Evolutionary conservation across 2,797 vertebrate species (phyloP).

Genomic region (Eidolon dupreanum): DNA sequence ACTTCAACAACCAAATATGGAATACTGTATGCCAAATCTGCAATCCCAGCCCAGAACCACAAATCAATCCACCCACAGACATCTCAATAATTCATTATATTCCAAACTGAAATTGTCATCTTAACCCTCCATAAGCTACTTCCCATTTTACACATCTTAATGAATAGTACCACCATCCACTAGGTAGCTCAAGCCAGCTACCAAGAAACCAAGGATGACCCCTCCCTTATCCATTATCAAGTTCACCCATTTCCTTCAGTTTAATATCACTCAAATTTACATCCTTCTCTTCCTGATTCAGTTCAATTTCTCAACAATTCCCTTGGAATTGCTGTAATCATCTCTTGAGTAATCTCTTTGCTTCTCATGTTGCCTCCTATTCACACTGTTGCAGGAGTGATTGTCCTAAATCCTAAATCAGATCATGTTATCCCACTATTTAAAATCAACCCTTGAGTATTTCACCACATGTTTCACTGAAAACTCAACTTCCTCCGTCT

Average conservation of each 20-base stretch:
- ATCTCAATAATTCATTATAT: not conserved
- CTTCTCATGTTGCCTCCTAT: not conserved
- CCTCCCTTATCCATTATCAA: not conserved
- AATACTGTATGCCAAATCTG: not conserved
- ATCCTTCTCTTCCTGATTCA: not conserved
- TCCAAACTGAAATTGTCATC: not conserved
- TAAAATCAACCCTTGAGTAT: conserved; percentile 24
- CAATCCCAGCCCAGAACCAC: not conserved
- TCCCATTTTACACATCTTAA: not conserved
- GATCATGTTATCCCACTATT: not conserved
- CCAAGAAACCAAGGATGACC: not conserved
- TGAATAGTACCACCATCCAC: not conserved
- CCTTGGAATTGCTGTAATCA: conserved; percentile 25
- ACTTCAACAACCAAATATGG: conserved; percentile 35
- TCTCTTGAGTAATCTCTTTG: not conserved
- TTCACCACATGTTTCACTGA: not conserved
- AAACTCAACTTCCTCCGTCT: not conserved
- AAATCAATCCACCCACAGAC: not conserved
- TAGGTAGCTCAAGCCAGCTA: not conserved
- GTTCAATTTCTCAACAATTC: not conserved
- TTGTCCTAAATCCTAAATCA: not conserved
- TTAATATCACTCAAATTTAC: not conserved
- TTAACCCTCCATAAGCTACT: not conserved
- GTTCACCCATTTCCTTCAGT: not conserved
- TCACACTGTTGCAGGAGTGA: not conserved